Evolutionary conservation across 2,888 invertebrate genomes (phyloP), one percentile per base, ranked within the genome.

Genomic region (Himalopsyche japonica): DNA sequence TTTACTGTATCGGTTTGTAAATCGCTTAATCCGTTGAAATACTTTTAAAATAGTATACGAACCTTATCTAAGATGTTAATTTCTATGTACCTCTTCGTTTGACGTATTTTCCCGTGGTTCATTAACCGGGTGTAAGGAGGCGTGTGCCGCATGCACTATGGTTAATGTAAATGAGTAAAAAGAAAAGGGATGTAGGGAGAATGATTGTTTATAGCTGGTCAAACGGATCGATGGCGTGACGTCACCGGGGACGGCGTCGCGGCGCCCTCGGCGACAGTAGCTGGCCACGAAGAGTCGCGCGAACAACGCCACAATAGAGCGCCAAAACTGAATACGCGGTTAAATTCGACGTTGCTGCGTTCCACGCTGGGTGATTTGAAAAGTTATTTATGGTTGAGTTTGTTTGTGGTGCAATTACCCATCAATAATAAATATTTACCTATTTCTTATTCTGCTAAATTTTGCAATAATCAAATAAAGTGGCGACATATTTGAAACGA

Each of bases 211-310:
- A 57, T 32, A 49, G 78, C 32, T 20, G 82, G 27, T 30, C 47
- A n/a, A 57, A 34, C 20, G 34, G 43, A 76, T 37, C 81, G 43
- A 64, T 76, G 57, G 37, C 34, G 37, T 76, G 24, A 86, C 84
- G 24, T 89, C 88, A 88, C 89, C 43, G 87, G 82, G 20, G 88
- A 88, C 86, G 89, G 89, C 20, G 88, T 88, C 80, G 87, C 86
- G 48, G 48, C 79, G 76, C 70, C 81, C 47, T 80, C 48, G 84
- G 47, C 76, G 79, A 37, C 82, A 64, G 79, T 70, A 47, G 70
- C 34, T 2, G 34, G 30, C 32, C 24, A 10, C 80, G 20, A 37
- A 43, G 27, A 30, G 34, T 10, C 57, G 80, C 30, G 80, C 80
- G 32, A 37, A 34, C 76, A 34, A 15, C 27, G 24, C 76, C n/a